These are phyloP conservation scores for Anagrus nilaparvatae DNA, from an alignment of 1,140 invertebrate genomes.

Conservation along the genomic window DNA sequence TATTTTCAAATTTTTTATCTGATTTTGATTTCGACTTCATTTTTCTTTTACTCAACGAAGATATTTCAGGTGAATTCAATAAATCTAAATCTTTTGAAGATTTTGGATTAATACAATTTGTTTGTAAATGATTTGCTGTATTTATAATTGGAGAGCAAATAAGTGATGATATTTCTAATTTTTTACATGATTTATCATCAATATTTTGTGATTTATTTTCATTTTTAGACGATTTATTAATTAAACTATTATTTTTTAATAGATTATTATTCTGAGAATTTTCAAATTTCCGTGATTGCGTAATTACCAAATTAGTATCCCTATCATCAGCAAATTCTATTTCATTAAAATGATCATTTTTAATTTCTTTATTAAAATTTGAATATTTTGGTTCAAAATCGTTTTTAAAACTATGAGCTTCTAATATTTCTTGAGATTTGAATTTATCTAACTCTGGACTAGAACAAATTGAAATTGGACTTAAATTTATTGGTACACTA, in stretches of 20 bases:
- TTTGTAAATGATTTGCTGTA: no score
- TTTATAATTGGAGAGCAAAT: constrained; percentile 9
- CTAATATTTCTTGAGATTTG: not conserved
- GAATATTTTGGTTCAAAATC: constrained; percentile 13
- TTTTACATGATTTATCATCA: no score
- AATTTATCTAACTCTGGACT: constrained; percentile 15
- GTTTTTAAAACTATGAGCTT: no score
- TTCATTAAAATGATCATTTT: constrained; percentile 10
- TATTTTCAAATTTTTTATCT: not conserved
- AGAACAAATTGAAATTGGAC: constrained; percentile 16
- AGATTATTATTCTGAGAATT: no score
- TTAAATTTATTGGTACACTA: constrained; percentile 3
- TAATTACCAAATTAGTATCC: no score
- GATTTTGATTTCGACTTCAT: constrained; percentile 12
- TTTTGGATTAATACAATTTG: no score
- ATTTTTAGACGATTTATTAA: no score
- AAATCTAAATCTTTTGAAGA: not conserved
- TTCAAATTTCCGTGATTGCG: no score
- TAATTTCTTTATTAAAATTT: constrained; percentile 11
- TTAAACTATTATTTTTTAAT: no score
- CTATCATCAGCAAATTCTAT: constrained; percentile 10
- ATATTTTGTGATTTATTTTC: no score
- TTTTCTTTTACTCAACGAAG: not conserved
- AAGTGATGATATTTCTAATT: not conserved
- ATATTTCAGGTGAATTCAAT: not conserved